Evolutionary conservation across 2,113 vertebrate species (phyloP).

Genomic region (Bos indicus): DNA sequence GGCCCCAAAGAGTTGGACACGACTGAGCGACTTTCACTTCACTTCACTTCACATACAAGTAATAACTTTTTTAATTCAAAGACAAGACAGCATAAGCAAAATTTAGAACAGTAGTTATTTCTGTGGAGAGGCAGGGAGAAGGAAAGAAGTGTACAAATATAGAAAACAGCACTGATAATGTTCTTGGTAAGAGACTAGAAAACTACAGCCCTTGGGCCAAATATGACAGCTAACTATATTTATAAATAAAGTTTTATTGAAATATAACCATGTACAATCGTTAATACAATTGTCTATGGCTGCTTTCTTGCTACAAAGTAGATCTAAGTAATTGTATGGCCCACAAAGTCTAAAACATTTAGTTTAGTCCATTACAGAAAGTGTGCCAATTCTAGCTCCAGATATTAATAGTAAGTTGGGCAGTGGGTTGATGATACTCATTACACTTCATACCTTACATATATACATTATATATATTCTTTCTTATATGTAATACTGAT

Average conservation of each 20-base stretch:
- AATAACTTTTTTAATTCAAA: neutral
- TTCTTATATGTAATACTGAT: neutral
- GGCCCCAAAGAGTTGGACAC: neutral
- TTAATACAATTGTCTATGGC: neutral
- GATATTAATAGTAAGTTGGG: neutral
- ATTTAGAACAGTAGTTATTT: neutral
- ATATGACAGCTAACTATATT: neutral
- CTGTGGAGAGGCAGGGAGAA: neutral
- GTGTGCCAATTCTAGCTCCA: neutral
- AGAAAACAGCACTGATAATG: neutral
- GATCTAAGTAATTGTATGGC: neutral
- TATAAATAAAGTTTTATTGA: neutral
- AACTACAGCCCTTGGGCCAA: neutral
- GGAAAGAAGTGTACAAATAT: neutral
- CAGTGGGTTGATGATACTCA: neutral
- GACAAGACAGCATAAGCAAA: neutral
- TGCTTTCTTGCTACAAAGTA: neutral
- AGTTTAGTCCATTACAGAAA: neutral
- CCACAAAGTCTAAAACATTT: neutral
- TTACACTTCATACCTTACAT: neutral
- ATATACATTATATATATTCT: neutral
- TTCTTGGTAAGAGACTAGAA: neutral
- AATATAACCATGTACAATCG: neutral
- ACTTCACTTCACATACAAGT: neutral
- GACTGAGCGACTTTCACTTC: neutral